These are phyloP conservation scores for Gandaritis pyraliata DNA, from an alignment of 2,888 invertebrate genomes.

Conservation along the genomic window DNA sequence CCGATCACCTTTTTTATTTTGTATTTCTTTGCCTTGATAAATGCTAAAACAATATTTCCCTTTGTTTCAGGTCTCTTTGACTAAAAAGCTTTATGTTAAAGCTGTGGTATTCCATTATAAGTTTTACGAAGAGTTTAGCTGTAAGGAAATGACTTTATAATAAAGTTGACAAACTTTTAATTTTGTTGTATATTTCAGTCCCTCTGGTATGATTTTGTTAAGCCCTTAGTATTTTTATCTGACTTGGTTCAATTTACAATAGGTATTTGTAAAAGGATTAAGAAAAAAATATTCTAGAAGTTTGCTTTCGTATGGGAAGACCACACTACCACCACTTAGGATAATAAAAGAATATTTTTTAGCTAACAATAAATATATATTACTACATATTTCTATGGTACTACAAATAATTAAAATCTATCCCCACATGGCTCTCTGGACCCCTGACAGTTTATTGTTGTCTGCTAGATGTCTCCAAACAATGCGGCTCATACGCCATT, in stretches of 20 bases:
- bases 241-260: too few species aligned
- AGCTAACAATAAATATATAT: conserved; percentile 7
- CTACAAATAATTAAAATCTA: conserved; percentile 43
- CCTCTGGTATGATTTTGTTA: too few species aligned
- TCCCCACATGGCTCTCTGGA: conserved; percentile 97
- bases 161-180: conserved; percentile 57
- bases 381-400: conserved; percentile 13
- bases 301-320: too few species aligned
- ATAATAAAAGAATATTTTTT: neutral
- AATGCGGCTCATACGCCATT: conserved; percentile 95
- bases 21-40: neutral
- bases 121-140: conserved; percentile 79
- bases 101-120: conserved; percentile 74
- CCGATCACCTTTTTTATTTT: neutral
- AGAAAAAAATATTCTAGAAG: too few species aligned
- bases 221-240: too few species aligned
- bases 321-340: too few species aligned
- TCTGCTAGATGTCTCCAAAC: conserved; percentile 96
- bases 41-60: conserved; percentile 41
- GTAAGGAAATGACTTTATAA: conserved; percentile 74
- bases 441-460: conserved; percentile 95
- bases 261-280: too few species aligned
- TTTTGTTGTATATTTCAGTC: conserved; percentile 6
- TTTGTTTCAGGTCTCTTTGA: conserved; percentile 90
- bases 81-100: conserved; percentile 82